Conservation (phyloP, 2,113 vertebrate genomes). For the Sylvietta virens region DNA sequence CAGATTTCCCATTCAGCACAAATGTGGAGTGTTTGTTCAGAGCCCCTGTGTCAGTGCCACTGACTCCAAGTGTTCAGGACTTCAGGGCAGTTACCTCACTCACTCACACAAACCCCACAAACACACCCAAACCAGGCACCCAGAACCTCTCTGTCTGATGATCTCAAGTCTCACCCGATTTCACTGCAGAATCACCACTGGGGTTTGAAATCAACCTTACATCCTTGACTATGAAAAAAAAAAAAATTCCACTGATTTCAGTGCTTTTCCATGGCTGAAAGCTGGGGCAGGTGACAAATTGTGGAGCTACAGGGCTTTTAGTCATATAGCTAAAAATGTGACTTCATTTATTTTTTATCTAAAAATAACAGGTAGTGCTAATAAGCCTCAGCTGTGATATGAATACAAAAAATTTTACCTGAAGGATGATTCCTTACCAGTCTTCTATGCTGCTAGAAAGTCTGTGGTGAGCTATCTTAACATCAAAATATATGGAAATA, state of each 20-base stretch:
- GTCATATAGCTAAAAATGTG: neutral
- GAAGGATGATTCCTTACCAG: neutral
- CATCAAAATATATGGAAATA: neutral
- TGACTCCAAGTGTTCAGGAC: neutral
- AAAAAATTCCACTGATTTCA: neutral
- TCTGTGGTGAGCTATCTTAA: neutral
- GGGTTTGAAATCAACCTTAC: neutral
- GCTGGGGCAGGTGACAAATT: neutral
- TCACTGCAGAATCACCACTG: neutral
- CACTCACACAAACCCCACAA: neutral
- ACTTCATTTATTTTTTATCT: neutral
- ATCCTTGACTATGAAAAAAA: neutral
- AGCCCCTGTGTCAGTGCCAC: neutral
- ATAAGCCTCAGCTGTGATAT: neutral
- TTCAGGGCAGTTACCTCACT: neutral
- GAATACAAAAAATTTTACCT: neutral
- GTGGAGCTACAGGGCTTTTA: neutral
- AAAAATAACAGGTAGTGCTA: neutral
- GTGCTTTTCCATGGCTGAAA: neutral
- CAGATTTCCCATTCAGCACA: neutral
- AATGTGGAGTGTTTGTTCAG: neutral
- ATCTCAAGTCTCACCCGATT: neutral
- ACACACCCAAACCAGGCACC: neutral
- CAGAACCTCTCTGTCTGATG: neutral
- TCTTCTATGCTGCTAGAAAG: neutral